These are phyloP conservation scores for Cryptoblepharus egeriae DNA, from an alignment of 2,797 vertebrate species.

Conservation along the genomic window DNA sequence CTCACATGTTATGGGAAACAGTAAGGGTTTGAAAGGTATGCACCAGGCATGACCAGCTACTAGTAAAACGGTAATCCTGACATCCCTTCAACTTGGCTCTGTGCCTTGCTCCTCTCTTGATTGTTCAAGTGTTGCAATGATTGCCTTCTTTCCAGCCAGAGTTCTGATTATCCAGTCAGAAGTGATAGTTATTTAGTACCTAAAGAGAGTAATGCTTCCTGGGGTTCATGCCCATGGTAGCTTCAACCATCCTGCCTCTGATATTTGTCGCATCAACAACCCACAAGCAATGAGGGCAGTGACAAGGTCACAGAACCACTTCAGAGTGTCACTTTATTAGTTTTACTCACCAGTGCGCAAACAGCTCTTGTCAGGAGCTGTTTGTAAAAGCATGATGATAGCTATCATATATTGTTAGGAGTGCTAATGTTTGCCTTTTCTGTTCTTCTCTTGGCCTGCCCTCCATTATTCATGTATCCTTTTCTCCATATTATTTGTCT, in stretches of 20 bases:
- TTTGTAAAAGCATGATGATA: constrained; percentile 17
- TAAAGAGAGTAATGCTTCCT: background rate
- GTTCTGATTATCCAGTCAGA: constrained; percentile 3
- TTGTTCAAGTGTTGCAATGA: background rate
- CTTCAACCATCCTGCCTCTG: constrained; percentile 18
- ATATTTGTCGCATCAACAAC: background rate
- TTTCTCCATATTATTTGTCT: background rate
- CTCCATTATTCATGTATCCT: constrained; percentile 1
- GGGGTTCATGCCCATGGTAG: background rate
- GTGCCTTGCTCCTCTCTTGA: background rate
- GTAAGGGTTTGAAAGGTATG: too few relatives aligned
- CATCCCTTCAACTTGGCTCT: background rate
- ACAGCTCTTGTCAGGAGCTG: constrained; percentile 22
- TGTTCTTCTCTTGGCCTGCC: background rate
- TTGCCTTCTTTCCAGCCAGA: background rate
- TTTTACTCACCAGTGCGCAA: constrained; percentile 20
- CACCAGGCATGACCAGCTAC: background rate
- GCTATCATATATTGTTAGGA: constrained; percentile 21
- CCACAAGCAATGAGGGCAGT: background rate
- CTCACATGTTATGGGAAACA: background rate
- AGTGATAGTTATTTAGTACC: background rate
- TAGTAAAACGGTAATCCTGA: background rate
- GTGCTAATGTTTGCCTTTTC: background rate
- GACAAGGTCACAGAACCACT: constrained; percentile 25
- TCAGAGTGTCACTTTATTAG: constrained; percentile 8